Evolutionary conservation across 2,888 invertebrate genomes (phyloP), one percentile per base, ranked within the genome.

Genomic region (Rhopalosiphum nymphaeae): DNA sequence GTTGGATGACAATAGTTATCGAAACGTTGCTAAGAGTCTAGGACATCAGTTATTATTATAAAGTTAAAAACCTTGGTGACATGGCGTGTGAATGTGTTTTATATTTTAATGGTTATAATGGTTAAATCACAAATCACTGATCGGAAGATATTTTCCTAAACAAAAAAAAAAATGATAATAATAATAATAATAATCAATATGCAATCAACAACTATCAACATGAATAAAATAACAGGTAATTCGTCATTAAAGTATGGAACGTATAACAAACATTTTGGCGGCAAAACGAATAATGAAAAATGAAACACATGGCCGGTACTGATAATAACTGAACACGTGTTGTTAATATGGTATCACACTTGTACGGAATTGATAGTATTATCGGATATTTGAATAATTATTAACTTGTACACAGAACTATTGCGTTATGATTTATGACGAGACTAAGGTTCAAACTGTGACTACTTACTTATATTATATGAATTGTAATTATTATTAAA

Each of bases 191-290:
- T 49, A n/a, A 49, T 46, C 1, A 56, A 87, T 29, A 88, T 29
- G 29, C 11, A 56, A 36, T 36, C n/a, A 36, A 36, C n/a, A 78
- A 7, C 16, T 78, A 78, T 78, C 67, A 21, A 53, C 4, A 53
- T 21, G 21, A 53, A 53, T 53, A 21, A 53, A 21, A 4, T 53
- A 53, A 21, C 21, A 53, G 13, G 21, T 21, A 53, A 53, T 21
- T 46, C 46, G 46, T 26, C 0, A 56, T 56, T 57, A 57, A 42
- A 56, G 13, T 78, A 36, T 16, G 21, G 3, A 42, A 42, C 78
- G n/a, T n/a, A 78, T 78, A 46, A 61, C 29, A 10, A 67, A 21
- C n/a, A 61, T 61, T 90, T 90, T 90, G 61, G 89, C 89, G 89
- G 89, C 44, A 90, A 90, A 89, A 49, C 25, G 9, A 78, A 78